phyloP scores from a whole-genome alignment of 2,888 invertebrate genomes.

The Perithous albicinctus region DNA sequence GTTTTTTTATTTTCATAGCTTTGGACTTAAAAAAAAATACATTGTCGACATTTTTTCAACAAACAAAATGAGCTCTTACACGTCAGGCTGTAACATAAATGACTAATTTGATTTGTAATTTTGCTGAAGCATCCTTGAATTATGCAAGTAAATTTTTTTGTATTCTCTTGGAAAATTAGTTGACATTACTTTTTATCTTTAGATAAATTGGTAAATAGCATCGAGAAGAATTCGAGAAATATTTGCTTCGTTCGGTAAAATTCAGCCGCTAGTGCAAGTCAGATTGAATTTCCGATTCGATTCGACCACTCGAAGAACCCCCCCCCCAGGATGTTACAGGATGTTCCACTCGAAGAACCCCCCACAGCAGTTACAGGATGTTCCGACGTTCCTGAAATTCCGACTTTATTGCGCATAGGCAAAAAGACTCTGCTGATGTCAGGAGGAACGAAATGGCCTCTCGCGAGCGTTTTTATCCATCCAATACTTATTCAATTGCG shows the following conservation, averaged over 20 bases:
- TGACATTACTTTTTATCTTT: background rate
- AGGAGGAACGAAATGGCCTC: background rate
- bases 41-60: no score
- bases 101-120: no score
- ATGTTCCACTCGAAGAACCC: no score
- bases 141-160: no score
- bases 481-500: background rate
- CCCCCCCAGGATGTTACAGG: background rate
- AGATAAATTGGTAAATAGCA: background rate
- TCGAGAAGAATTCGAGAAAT: background rate
- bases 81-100: background rate
- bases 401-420: background rate
- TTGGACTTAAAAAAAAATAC: no score
- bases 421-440: constrained; percentile 1
- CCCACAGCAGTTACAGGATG: background rate
- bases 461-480: background rate
- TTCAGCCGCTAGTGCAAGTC: background rate
- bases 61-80: no score
- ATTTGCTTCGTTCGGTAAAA: background rate
- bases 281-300: constrained; percentile 20
- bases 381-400: constrained; percentile 1
- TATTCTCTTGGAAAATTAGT: background rate
- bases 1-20: no score
- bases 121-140: no score
- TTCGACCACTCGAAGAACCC: constrained; percentile 10